Evolutionary conservation across 1,140 invertebrate genomes (phyloP).

Genomic region (Aricia agestis): DNA sequence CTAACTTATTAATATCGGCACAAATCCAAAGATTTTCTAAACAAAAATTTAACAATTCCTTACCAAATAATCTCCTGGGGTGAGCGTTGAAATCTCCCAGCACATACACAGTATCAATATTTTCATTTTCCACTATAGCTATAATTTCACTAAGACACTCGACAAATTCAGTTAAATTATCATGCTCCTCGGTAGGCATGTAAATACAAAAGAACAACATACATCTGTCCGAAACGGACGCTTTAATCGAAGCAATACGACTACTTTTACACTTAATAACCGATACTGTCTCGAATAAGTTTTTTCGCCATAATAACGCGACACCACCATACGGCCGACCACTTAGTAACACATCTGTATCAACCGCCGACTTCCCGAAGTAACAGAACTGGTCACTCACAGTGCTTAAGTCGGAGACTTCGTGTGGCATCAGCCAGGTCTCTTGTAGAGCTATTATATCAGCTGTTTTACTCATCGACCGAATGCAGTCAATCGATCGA

Average conservation of each 20-base stretch:
- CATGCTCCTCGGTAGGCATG: constrained; percentile 27
- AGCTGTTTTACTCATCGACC: constrained; percentile 18
- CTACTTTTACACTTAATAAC: constrained; percentile 25
- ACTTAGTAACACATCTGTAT: constrained; percentile 5
- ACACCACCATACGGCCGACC: constrained; percentile 28
- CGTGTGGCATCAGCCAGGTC: constrained; percentile 28
- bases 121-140: constrained; percentile 23
- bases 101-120: constrained; percentile 24
- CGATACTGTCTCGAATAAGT: constrained; percentile 23
- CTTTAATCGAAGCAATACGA: constrained; percentile 27
- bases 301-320: constrained; percentile 25
- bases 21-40: constrained; percentile 25
- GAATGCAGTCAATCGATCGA: constrained; percentile 21
- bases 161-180: constrained; percentile 31
- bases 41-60: constrained; percentile 29
- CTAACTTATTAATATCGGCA: constrained; percentile 27
- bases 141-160: constrained; percentile 29
- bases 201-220: constrained; percentile 27
- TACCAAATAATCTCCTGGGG: constrained; percentile 21
- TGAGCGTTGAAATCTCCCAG: constrained; percentile 32
- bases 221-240: background rate
- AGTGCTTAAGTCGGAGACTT: constrained; percentile 19
- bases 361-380: constrained; percentile 26
- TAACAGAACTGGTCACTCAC: constrained; percentile 25
- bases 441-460: constrained; percentile 30